Evolutionary conservation across 1,140 invertebrate species (phyloP), one percentile per base, ranked within the genome.

Genomic region (Planococcus citri): DNA sequence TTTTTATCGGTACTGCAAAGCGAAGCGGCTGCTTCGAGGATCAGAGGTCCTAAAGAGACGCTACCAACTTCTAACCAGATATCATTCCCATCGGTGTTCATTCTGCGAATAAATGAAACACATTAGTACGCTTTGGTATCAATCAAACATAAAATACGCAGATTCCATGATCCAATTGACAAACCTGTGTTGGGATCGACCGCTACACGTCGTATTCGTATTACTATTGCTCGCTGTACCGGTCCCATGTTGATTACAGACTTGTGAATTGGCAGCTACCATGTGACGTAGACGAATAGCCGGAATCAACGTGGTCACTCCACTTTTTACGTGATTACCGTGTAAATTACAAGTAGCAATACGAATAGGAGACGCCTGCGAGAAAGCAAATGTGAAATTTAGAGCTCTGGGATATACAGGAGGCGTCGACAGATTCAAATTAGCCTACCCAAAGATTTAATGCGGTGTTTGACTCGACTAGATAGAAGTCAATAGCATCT

Each of bases 261-360:
- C 74, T 68, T 75, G 72, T 70, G 79, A 77, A 22, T 78, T 79
- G 20, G 83, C 81, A 21, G 82, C 84, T 69, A 87, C 82, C 73
- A 88, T 88, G 73, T 94, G 88, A 21, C 86, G 81, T 4, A 92
- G 74, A 64, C 86, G 80, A 70, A 92, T 85, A 71, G 88, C 86
- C 29, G 93, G 91, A 69, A 97, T 76, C 38, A 96, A 81, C 27
- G 87, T 87, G n/a, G 94, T 95, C 2, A 97, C 83, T 0, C 95
- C 95, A 22, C 88, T 88, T 73, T 91, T 89, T 8, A 93, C 93
- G 74, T 92, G 87, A 73, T 89, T 86, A 0, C 94, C 92, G 77
- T 97, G 95, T 8, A 98, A 81, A 82, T 98, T 97, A 76, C 95
- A 98, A 27, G 89, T 92, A 17, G 92, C 87, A 51, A 97, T 76